Evolutionary conservation across 53 echinoderm and acorn worm species (phyloP), one percentile per base, ranked within the genome.

Genomic region (Mesocentrotus franciscanus): DNA sequence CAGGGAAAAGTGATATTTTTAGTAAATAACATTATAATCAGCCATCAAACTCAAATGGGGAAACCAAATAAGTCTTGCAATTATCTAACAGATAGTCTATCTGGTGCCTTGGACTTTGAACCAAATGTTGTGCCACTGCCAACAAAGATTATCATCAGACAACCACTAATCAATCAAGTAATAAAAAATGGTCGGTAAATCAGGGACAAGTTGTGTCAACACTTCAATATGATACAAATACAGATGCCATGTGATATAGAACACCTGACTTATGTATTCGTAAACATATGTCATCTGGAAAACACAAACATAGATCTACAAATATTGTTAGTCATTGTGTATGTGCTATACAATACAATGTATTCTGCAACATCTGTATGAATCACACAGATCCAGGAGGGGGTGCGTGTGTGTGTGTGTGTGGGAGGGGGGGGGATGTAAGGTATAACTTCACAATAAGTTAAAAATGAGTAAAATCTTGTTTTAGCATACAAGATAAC

Each of bases 31-130:
- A 49, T 49, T 49, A 49, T 49, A 49, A 49, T 49, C 49, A 49
- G 49, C 49, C 49, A 4, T 30, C 9, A 74, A 2, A 11, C 32
- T 14, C 6, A 74, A 74, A 74, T 74, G 29, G 74, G 74, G 30
- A 9, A 22, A 39, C 81, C 42, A 81, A 6, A 42, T 10, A 17
- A 10, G 0, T 39, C 39, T 39, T 42, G 81, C 17, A 18, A 81
- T 81, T 9, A 81, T 81, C 33, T 18, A 33, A 33, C 42, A 49
- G 84, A 49, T 84, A 58, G 56, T 81, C 87, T 87, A n/a, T 87
- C 56, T 57, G 87, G 15, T 27, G 27, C 87, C 58, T 87, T 87
- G 87, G 87, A 87, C 87, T 87, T 87, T 58, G 87, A 34, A 87
- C n/a, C 27, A 2, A 58, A 58, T 7, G 49, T 14, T 81, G 18